These are phyloP conservation scores for Luscinia megarhynchos DNA, from an alignment of 2,797 vertebrate genomes.

Conservation along the genomic window DNA sequence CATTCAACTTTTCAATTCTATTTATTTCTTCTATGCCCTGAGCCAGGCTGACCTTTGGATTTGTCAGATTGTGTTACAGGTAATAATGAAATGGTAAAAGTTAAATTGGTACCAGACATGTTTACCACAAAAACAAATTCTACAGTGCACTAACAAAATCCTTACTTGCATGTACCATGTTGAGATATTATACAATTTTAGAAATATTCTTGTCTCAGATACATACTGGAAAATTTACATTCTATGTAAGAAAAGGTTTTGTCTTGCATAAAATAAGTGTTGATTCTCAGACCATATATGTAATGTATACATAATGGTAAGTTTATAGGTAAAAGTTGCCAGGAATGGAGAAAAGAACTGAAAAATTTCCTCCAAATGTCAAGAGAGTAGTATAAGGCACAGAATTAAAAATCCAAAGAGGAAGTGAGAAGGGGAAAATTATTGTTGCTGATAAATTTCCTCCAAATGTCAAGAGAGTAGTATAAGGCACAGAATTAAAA, in stretches of 20 bases:
- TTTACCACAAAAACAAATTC: background rate
- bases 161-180: background rate
- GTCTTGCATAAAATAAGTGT: background rate
- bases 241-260: background rate
- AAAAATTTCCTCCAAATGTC: background rate
- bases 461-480: background rate
- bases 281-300: background rate
- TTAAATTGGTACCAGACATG: background rate
- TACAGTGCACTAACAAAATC: background rate
- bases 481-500: background rate
- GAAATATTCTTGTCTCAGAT: background rate
- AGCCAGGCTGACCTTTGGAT: slow-evolving; percentile 34
- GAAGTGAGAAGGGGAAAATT: background rate
- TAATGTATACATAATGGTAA: background rate
- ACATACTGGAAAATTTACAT: background rate
- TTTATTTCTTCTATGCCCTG: background rate
- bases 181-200: background rate
- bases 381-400: background rate
- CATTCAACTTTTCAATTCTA: background rate
- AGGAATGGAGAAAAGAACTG: background rate
- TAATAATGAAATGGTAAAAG: slow-evolving; percentile 1
- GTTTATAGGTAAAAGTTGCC: background rate
- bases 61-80: slow-evolving; percentile 28
- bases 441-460: background rate
- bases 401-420: background rate